Base-by-base conservation (phyloP, 2,888 invertebrate genomes). In the Catonia carolina region DNA sequence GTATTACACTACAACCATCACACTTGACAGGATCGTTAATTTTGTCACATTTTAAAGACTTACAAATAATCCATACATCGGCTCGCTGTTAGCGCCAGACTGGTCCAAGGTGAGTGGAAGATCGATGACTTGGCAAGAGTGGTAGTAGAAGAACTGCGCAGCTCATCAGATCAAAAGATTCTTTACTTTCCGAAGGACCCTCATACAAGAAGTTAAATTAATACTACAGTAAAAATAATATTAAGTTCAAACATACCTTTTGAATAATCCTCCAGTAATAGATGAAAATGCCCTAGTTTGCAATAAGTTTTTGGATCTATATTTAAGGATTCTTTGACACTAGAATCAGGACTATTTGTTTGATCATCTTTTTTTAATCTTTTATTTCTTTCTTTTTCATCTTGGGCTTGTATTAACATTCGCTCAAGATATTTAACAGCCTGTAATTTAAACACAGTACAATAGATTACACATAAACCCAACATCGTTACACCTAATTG, bases 281-380 rank as follows among this genome's bases (percentile, higher is more conserved):
- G 79, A 74, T 96, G 92, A 68, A 97, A 88, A 76, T 98, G 97
- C 2, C 98, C 98, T 54, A 98, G 76, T 75, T 95, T 93, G 70
- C 94, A 92, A 74, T 89, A 96, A 2, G 95, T 90, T 72, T 89
- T 86, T 1, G 91, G 88, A 73, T 93, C 89, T 64, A 91, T 87
- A 67, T 83, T 84, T 62, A 87, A 85, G 4, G 27, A 27, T 59
- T 83, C 81, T 72, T 85, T 74, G 63, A 79, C 74, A 64, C 52
- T 78, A 1, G 61, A 45, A 35, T 64, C 63, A 22, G 56, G 49
- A n/a, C 58, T 58, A 20, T 48, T 47, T n/a, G 31, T 39, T 20
- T 49, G 33, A 22, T 62, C 62, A 55, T 61, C 62, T 59, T 63
- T 62, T 18, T 62, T 61, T 31, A 61, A 45, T 37, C 61, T 57